These are phyloP conservation scores for Promerops cafer DNA, from an alignment of 2,113 vertebrate species.

Conservation along the genomic window DNA sequence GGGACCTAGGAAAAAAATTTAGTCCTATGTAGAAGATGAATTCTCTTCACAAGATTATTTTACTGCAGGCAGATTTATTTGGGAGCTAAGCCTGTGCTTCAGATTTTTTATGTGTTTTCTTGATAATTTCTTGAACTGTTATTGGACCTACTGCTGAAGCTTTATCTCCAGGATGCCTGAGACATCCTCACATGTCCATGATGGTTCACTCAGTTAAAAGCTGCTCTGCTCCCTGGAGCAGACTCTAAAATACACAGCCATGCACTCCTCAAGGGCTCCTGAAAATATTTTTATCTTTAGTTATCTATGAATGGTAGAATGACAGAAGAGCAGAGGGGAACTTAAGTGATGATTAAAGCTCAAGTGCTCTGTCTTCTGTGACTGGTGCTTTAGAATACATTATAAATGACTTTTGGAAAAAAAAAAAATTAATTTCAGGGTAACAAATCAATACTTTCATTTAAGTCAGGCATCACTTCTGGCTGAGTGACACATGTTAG, in stretches of 20 bases:
- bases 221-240: neutral
- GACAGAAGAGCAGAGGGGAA: neutral
- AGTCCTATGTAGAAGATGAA: neutral
- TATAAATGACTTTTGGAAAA: neutral
- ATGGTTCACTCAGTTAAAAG: neutral
- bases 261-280: neutral
- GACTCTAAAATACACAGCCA: neutral
- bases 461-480: neutral
- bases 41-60: neutral
- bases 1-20: neutral
- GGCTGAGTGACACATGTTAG: neutral
- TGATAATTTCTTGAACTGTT: neutral
- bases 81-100: neutral
- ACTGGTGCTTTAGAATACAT: neutral
- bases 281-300: neutral
- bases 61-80: neutral
- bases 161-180: neutral
- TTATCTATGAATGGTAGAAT: neutral
- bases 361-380: neutral
- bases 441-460: slow-evolving; percentile 1
- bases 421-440: neutral
- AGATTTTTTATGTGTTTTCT: neutral
- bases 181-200: neutral
- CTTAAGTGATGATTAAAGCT: neutral
- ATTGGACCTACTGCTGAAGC: neutral